Conservation (phyloP, 2,888 invertebrate genomes). For the Oeneis ivallda region DNA sequence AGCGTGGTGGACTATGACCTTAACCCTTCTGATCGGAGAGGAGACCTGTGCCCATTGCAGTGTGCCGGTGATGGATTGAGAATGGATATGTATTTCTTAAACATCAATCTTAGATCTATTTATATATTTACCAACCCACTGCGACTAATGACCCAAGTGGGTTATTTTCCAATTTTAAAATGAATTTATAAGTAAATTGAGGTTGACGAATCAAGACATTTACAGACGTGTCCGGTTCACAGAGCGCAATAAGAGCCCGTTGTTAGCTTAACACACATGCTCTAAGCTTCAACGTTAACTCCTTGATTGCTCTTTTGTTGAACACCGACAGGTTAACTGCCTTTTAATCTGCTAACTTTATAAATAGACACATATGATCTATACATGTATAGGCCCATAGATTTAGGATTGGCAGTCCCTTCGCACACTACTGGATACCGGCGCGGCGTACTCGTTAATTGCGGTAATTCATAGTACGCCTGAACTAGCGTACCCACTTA, state of each 20-base stretch:
- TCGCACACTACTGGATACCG: too few relatives aligned
- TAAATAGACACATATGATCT: conserved; percentile 4
- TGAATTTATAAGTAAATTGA: conserved; percentile 17
- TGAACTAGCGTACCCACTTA: too few relatives aligned
- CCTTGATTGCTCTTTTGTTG: conserved; percentile 28
- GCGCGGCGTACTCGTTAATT: too few relatives aligned
- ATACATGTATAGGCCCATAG: too few relatives aligned
- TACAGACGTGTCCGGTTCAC: conserved; percentile 28
- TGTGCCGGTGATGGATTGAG: too few relatives aligned
- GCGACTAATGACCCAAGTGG: background rate
- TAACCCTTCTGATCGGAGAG: too few relatives aligned
- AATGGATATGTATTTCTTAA: background rate
- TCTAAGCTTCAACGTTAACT: background rate
- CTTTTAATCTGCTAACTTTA: conserved; percentile 21
- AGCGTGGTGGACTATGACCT: too few relatives aligned
- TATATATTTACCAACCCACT: background rate
- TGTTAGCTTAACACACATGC: conserved; percentile 12
- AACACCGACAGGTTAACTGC: conserved; percentile 30
- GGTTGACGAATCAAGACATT: conserved; percentile 24
- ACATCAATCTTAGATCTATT: background rate
- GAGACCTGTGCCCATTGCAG: too few relatives aligned
- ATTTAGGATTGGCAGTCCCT: too few relatives aligned
- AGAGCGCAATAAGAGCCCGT: conserved; percentile 18
- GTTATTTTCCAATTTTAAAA: conserved; percentile 5
- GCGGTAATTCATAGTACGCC: too few relatives aligned